Percentiles rank a stretch among this genome's conserved stretches.
phyloP scores from a whole-genome alignment of 35 echinoderm and acorn worm species.

The Eucidaris tribuloides region DNA sequence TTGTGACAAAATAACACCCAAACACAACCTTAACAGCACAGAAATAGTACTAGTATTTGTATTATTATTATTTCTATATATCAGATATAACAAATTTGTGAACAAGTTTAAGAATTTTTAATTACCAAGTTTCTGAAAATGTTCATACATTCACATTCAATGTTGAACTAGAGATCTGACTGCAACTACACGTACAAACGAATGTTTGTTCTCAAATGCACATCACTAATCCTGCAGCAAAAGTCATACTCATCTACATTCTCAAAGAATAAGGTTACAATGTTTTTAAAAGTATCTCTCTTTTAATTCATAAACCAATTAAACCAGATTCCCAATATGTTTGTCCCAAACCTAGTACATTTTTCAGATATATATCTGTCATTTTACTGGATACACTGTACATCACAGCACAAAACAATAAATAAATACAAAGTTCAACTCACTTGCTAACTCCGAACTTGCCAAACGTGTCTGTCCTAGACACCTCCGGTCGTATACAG shows the following conservation, averaged over 20 bases:
- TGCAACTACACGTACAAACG: too few relatives aligned
- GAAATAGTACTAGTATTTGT: not conserved
- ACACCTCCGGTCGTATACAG: constrained; percentile 97
- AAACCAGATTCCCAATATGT: not conserved
- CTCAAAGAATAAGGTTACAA: not conserved
- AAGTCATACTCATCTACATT: not conserved
- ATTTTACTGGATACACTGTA: too few relatives aligned
- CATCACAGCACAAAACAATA: not conserved
- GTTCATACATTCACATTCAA: too few relatives aligned
- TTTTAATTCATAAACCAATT: not conserved
- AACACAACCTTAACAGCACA: not conserved
- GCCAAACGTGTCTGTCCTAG: constrained; percentile 97
- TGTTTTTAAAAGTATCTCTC: not conserved
- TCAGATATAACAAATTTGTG: not conserved
- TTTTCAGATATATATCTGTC: not conserved
- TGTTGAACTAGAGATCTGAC: too few relatives aligned
- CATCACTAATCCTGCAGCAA: too few relatives aligned
- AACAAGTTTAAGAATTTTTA: too few relatives aligned
- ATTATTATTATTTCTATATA: not conserved
- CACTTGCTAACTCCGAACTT: constrained; percentile 95
- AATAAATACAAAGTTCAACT: not conserved
- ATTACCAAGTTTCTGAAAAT: too few relatives aligned
- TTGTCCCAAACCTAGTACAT: not conserved
- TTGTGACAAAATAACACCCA: not conserved
- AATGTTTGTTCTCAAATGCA: too few relatives aligned